phyloP scores from a whole-genome alignment of 2,888 invertebrate genomes.

The Polymixis flavicincta region DNA sequence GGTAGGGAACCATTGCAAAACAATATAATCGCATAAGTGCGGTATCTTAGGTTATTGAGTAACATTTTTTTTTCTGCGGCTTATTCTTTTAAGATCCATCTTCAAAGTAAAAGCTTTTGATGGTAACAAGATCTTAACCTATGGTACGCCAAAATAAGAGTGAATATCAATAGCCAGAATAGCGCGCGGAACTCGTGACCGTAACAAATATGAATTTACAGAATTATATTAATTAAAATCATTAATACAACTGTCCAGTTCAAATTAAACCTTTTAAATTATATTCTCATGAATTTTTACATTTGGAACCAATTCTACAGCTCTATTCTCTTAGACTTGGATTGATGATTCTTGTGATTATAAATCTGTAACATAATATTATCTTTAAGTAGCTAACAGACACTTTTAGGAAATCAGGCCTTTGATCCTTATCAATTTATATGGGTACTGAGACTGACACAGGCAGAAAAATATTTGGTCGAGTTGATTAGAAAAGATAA shows the following conservation, averaged over 20 bases:
- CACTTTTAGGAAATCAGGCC: not conserved
- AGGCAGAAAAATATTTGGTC: not conserved
- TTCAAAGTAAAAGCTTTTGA: slow-evolving; percentile 19
- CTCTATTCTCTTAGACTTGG: not conserved
- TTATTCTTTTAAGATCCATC: not conserved
- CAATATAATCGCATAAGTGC: slow-evolving; percentile 35
- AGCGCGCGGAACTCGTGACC: too few relatives aligned
- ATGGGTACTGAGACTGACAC: not conserved
- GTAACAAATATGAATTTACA: not conserved
- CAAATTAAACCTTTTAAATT: not conserved
- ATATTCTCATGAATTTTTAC: not conserved
- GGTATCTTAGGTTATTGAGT: slow-evolving; percentile 21
- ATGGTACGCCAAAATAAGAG: not conserved
- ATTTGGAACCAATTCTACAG: not conserved
- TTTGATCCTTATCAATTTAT: not conserved
- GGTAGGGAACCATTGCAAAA: slow-evolving; percentile 26
- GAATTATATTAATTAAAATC: not conserved
- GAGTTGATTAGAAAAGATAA: not conserved
- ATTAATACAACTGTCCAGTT: not conserved
- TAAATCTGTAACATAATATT: not conserved
- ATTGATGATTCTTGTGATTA: not conserved
- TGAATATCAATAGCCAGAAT: not conserved
- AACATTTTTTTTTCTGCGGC: not conserved
- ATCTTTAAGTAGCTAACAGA: not conserved
- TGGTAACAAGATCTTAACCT: not conserved